Base-by-base conservation (phyloP, 30 jellyfish, hydroid and myxozoan species). In the Nemopilema nomurai region DNA sequence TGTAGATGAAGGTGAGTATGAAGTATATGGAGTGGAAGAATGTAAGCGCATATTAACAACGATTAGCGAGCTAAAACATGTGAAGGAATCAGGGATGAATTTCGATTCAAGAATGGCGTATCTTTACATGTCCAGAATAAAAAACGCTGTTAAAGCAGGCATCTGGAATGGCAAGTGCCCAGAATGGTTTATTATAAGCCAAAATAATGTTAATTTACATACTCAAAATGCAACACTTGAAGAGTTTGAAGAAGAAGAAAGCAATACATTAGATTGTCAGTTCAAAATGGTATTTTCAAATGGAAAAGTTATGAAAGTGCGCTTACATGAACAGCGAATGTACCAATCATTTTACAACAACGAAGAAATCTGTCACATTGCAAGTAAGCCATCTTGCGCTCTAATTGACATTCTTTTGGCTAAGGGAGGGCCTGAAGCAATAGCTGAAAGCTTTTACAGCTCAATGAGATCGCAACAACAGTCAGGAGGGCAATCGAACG, bases 31-130 rank as follows among this genome's bases (percentile, higher is more conserved):
- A 1, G 86, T 69, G 16, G 88, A 85, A 18, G 83, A 85, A 68
- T 73, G 82, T 70, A 72, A 85, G 83, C 32, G 22, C 0, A 21
- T 85, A 1, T 1, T 85, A 83, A 30, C 4, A 27, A 51, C 22
- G 18, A 81, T 84, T 50, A 52, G 51, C 18, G 62, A 74, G 27
- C 57, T 52, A 75, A 32, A 68, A 28, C 87, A 76, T 28, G 26
- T 85, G 0, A 29, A 31, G 24, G 76, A 79, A 31, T 71, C 80
- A 4, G 93, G 76, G 28, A 65, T 85, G 50, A 25, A 74, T 30
- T 85, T 74, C 24, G 93, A 85, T n/a, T 29, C 68, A 74, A 79
- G 88, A 50, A 33, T 83, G 53, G 85, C 85, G 9, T 73, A 83
- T 62, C 41, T 30, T 16, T 70, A 62, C 69, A 85, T 76, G 82